phyloP scores from a whole-genome alignment of 2,113 vertebrate genomes.

The Thymallus thymallus region DNA sequence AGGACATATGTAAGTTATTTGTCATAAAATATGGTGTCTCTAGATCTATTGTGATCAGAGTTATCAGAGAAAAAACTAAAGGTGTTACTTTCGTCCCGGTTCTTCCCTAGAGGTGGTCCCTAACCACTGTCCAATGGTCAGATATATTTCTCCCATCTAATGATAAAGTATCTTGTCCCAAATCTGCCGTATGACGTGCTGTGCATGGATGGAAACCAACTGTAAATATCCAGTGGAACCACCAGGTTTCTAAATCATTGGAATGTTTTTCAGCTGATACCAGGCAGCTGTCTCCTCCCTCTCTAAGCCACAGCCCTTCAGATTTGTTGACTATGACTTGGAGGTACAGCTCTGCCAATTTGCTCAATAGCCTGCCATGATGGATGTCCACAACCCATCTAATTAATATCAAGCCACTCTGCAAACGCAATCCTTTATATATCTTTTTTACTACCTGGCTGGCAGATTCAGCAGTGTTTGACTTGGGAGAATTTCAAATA shows the following conservation, averaged over 20 bases:
- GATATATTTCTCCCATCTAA: background rate
- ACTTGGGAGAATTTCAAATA: no score
- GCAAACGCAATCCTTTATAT: background rate
- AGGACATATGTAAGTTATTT: no score
- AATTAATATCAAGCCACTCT: slow-evolving; percentile 24
- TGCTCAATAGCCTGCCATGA: slow-evolving; percentile 20
- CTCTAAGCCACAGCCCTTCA: background rate
- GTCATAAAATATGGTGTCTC: no score
- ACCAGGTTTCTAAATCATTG: slow-evolving; percentile 18
- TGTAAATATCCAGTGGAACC: background rate
- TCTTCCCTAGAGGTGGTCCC: no score
- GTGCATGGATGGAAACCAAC: background rate
- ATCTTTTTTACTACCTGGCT: no score
- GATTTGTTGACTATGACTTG: background rate
- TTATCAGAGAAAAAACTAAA: no score
- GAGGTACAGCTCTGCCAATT: slow-evolving; percentile 27
- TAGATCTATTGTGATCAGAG: no score
- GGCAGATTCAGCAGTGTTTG: no score
- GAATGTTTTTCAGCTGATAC: slow-evolving; percentile 28
- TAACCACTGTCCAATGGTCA: background rate
- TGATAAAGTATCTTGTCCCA: no score
- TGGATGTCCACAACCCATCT: slow-evolving; percentile 15
- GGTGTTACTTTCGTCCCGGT: no score
- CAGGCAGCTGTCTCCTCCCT: background rate
- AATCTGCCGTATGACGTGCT: background rate